Evolutionary conservation across 2,797 vertebrate species (phyloP), one percentile per base, ranked within the genome.

Genomic region (Semotilus atromaculatus): DNA sequence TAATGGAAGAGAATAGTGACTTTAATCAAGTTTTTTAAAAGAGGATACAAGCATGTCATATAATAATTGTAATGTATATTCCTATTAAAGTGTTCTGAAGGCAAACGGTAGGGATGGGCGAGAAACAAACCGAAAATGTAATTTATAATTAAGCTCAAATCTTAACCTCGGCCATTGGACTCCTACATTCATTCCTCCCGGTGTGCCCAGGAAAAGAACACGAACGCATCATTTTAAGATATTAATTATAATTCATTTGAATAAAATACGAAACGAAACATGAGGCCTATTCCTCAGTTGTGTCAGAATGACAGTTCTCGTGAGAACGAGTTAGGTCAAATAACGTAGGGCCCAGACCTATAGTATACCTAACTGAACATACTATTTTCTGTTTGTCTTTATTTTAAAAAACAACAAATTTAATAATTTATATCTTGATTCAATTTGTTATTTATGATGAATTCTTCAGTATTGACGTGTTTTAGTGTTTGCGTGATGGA

Each of bases 401-500:
- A 31, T 64, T 31, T 31, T 0, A 64, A 16, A 31, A 31, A 29
- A 62, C 5, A 58, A 58, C 0, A 0, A 58, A 58, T 31, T 18
- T 18, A 18, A 31, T 60, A 0, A 26, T 26, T 60, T 26, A 26
- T n/a, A 26, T 14, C 13, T 29, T 6, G 5, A 29, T 26, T 26
- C 3, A 64, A 18, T 64, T 64, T 8, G 62, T 7, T 31, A 31
- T 18, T 64, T 31, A 64, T 64, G 16, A 64, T 64, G 3, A 31
- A 31, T 64, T 62, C 26, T 62, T 62, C 7, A 62, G 13, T 29
- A 64, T 31, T 64, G 62, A 31, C 1, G 2, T 11, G 1, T 26
- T 5, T 84, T 64, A 75, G 40, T 81, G 81, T 70, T 48, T 43
- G 48, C 26, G 86, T 73, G 51, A 81, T 79, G 40, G 62, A 70